These are phyloP conservation scores for Brienomyrus brachyistius DNA, from an alignment of 2,113 vertebrate genomes.

Conservation along the genomic window DNA sequence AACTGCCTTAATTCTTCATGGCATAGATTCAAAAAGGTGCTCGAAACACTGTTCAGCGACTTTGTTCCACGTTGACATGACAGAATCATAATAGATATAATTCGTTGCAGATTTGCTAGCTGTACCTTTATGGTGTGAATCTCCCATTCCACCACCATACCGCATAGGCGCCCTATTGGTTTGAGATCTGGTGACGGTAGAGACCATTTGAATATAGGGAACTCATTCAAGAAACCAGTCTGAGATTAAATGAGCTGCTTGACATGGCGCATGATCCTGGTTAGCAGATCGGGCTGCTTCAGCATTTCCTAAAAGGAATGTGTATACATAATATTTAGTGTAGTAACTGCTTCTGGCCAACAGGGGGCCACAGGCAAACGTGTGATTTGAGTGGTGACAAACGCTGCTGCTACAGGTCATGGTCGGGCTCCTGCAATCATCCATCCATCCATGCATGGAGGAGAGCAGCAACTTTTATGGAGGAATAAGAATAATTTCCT, in stretches of 20 bases:
- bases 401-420: background rate
- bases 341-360: background rate
- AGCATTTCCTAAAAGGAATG: background rate
- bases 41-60: background rate
- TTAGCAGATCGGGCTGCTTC: background rate
- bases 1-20: background rate
- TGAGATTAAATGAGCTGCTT: background rate
- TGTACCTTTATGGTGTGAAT: no score
- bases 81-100: no score
- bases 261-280: background rate
- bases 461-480: background rate
- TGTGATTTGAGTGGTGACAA: background rate
- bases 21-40: background rate
- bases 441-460: background rate
- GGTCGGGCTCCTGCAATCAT: background rate
- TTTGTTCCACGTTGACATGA: background rate
- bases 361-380: background rate
- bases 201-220: background rate
- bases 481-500: background rate
- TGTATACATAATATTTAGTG: background rate
- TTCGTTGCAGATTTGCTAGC: background rate
- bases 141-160: no score
- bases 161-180: background rate
- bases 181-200: background rate
- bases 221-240: background rate